Conservation (phyloP, 2,888 invertebrate genomes). For the Callosobruchus maculatus region DNA sequence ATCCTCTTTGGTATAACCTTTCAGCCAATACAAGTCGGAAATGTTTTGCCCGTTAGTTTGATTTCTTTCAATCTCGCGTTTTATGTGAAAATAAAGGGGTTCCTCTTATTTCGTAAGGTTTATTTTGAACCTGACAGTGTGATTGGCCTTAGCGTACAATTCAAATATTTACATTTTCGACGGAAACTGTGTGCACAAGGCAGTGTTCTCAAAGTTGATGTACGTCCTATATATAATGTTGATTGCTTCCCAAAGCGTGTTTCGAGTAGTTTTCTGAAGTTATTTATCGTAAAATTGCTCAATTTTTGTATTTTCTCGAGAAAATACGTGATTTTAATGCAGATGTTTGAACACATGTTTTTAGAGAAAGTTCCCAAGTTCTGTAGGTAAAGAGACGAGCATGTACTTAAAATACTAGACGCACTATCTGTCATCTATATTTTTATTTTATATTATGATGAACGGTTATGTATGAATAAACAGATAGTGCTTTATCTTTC, state of each 20-base stretch:
- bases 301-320: not conserved
- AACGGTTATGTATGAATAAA: not conserved
- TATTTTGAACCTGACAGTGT: not conserved
- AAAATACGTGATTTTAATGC: not conserved
- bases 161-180: not conserved
- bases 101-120: not conserved
- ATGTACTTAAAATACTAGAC: not conserved
- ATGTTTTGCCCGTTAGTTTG: not conserved
- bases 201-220: not conserved
- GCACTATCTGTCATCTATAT: not conserved
- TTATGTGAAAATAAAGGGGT: not conserved
- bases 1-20: slow-evolving; percentile 12
- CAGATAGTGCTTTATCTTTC: not conserved
- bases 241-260: not conserved
- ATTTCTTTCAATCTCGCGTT: not conserved
- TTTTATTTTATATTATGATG: not conserved
- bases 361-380: not conserved
- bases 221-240: not conserved
- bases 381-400: not conserved
- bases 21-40: not conserved
- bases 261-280: not conserved
- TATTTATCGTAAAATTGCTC: not conserved
- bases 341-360: slow-evolving; percentile 7
- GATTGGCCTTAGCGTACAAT: not conserved
- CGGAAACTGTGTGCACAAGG: not conserved